A percentile compares a stretch with the other conserved stretches of the same genome.
These are phyloP conservation scores for Hoplostethus mediterraneus DNA, from an alignment of 2,797 vertebrate genomes.

Conservation along the genomic window DNA sequence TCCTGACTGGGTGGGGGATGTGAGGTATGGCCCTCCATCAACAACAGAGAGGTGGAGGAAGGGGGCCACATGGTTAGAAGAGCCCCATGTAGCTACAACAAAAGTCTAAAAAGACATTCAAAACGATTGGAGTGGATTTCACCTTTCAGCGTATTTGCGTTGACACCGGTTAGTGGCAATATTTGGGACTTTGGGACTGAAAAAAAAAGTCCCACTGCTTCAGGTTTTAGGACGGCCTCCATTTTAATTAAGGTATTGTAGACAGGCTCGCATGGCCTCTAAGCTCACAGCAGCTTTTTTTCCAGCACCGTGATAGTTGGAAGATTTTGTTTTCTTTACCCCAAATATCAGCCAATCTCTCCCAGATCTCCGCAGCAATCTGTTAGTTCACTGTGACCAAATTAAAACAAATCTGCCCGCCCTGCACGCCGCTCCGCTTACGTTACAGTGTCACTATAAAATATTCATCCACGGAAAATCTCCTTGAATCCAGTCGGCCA, in stretches of 20 bases:
- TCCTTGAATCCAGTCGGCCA: constrained; percentile 75
- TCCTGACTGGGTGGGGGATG: constrained; percentile 61
- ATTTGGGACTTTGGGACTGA: too few species aligned
- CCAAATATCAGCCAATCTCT: not conserved
- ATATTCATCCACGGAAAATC: constrained; percentile 89
- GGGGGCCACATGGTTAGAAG: constrained; percentile 62
- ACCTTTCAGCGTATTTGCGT: not conserved
- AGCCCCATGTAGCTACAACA: constrained; percentile 14
- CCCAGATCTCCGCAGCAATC: constrained; percentile 49
- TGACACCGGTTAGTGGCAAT: not conserved
- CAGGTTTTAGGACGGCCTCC: too few species aligned
- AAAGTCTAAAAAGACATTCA: not conserved
- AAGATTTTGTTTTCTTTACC: too few species aligned
- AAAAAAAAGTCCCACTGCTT: too few species aligned
- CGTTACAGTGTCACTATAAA: constrained; percentile 88
- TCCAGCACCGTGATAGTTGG: too few species aligned
- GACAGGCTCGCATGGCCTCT: not conserved
- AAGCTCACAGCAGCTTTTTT: too few species aligned
- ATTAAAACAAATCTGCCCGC: constrained; percentile 63
- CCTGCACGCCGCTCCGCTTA: constrained; percentile 71
- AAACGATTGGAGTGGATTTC: not conserved
- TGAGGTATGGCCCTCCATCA: constrained; percentile 70
- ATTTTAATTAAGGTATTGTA: not conserved
- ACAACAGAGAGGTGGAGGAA: constrained; percentile 62
- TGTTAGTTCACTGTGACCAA: constrained; percentile 32